These are phyloP conservation scores for Paraplagusia blochii DNA, from an alignment of 2,113 vertebrate genomes.

Conservation along the genomic window DNA sequence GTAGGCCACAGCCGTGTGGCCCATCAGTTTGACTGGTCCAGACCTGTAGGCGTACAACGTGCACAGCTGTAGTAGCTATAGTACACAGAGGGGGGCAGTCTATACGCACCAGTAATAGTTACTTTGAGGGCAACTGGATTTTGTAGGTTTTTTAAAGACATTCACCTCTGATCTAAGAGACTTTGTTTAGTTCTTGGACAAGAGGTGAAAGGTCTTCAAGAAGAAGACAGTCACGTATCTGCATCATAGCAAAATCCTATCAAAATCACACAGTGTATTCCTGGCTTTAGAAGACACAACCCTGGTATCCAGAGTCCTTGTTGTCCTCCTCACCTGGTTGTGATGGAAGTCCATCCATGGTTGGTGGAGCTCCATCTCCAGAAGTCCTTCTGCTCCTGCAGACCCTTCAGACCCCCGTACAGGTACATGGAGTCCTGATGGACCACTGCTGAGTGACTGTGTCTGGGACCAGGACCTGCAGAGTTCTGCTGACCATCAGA, in stretches of 20 bases:
- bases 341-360: conserved; percentile 79
- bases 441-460: conserved; percentile 79
- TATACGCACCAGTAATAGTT: no score
- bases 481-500: conserved; percentile 35
- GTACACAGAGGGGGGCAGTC: no score
- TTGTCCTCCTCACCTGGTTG: conserved; percentile 70
- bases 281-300: no score
- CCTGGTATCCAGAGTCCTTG: no score
- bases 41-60: conserved; percentile 65
- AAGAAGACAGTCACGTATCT: no score
- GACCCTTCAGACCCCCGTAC: conserved; percentile 80
- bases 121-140: no score
- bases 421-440: conserved; percentile 80
- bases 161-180: no score
- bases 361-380: conserved; percentile 80
- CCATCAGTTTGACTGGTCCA: conserved; percentile 80
- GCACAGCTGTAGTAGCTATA: not conserved
- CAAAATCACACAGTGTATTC: no score
- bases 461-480: conserved; percentile 77
- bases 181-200: no score
- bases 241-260: no score
- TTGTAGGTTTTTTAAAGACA: no score
- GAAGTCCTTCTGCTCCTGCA: conserved; percentile 84
- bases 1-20: conserved; percentile 79
- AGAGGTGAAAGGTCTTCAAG: no score